Evolutionary conservation across 2,797 vertebrate genomes (phyloP).

Genomic region (Chiropotes sagulatus): DNA sequence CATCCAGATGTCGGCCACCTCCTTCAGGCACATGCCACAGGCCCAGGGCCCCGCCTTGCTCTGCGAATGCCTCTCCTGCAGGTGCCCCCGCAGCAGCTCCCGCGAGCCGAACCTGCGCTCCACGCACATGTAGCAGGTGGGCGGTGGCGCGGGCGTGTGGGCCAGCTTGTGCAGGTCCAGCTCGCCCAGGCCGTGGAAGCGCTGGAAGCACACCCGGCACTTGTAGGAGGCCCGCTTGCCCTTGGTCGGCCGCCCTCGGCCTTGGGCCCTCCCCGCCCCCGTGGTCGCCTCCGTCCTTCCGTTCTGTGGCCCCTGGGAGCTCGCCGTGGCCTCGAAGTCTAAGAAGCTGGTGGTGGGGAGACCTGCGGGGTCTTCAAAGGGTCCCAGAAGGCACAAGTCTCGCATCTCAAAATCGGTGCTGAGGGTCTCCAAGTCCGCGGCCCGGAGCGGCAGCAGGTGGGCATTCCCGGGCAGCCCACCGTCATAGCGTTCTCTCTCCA

Average conservation of each 20-base stretch:
- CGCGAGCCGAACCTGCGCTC: constrained; percentile 97
- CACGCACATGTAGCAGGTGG: constrained; percentile 99
- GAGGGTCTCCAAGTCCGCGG: constrained; percentile 89
- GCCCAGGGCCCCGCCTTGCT: constrained; percentile 96
- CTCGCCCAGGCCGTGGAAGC: constrained; percentile 94
- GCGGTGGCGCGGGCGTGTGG: constrained; percentile 96
- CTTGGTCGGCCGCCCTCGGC: constrained; percentile 86
- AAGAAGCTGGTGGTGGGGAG: constrained; percentile 49
- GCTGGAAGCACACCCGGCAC: constrained; percentile 97
- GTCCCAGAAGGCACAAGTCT: constrained; percentile 88
- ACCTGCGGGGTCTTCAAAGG: constrained; percentile 84
- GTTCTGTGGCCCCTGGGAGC: constrained; percentile 77
- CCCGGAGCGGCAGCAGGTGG: constrained; percentile 81
- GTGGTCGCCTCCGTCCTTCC: constrained; percentile 84
- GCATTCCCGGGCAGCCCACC: constrained; percentile 64
- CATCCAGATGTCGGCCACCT: constrained; percentile 98
- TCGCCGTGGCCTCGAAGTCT: not conserved
- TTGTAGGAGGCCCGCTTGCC: constrained; percentile 95
- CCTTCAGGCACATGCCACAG: constrained; percentile 98
- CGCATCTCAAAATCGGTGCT: constrained; percentile 89
- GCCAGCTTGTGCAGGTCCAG: constrained; percentile 97
- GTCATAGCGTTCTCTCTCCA: constrained; percentile 72
- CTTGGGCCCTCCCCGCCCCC: constrained; percentile 80
- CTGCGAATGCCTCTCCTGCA: constrained; percentile 95
- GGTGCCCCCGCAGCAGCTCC: constrained; percentile 94